Evolutionary conservation across 2,113 vertebrate species (phyloP).

Genomic region (Malurus elegans): DNA sequence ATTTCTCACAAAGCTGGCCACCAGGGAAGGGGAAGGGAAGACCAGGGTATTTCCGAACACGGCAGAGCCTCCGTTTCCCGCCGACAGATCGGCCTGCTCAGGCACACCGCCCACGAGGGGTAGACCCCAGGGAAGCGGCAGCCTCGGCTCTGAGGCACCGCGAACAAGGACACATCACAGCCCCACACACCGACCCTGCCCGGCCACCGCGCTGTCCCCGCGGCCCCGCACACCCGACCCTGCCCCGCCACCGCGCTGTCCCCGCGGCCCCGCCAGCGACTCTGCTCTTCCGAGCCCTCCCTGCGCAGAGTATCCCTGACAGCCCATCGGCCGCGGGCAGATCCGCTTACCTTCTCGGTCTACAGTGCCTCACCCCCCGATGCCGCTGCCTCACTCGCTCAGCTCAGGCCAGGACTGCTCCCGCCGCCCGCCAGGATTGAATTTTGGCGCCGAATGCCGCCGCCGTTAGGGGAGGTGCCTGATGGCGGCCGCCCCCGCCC

Average conservation of each 20-base stretch:
- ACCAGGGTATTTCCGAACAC: accelerated
- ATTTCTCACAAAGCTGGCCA: accelerated
- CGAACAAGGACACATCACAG: accelerated
- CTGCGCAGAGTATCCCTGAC: too few relatives aligned
- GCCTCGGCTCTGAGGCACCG: too few relatives aligned
- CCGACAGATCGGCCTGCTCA: neutral
- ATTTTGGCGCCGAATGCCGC: neutral
- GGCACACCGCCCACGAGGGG: neutral
- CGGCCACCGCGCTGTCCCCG: too few relatives aligned
- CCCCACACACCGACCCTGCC: neutral
- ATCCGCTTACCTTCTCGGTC: too few relatives aligned
- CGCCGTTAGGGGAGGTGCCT: neutral
- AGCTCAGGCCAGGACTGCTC: accelerated
- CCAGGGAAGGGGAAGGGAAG: neutral
- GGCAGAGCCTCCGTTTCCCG: too few relatives aligned
- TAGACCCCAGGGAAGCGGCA: neutral
- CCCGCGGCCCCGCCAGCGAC: neutral
- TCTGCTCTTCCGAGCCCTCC: neutral
- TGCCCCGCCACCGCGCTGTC: too few relatives aligned
- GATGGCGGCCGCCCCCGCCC: accelerated
- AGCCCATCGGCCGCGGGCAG: too few relatives aligned
- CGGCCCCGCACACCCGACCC: too few relatives aligned
- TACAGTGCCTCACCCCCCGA: too few relatives aligned
- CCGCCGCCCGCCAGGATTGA: accelerated
- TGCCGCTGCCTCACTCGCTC: neutral